Base-by-base conservation (phyloP, 1,140 invertebrate species). In the Phortica variegata region DNA sequence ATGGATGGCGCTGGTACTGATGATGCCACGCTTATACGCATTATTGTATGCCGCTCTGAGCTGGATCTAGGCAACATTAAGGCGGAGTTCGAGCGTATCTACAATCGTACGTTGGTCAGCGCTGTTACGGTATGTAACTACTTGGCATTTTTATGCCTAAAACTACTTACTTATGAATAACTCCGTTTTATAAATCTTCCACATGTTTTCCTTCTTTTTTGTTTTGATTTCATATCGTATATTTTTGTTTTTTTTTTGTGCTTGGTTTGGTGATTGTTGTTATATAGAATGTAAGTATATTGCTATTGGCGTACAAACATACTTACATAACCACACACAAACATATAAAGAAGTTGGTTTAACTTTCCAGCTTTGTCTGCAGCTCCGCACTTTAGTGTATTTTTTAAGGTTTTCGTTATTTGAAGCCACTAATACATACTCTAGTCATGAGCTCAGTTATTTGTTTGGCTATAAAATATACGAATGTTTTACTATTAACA, bases 1-100 rank as follows among this genome's bases (percentile, higher is more conserved):
- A 88, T 91, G 85, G 81, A 84, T 51, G 85, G 87, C 0, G 54
- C 80, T 16, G 87, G 87, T 23, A 90, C 88, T 7, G 81, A 88
- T 69, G 88, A 91, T 61, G 72, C 77, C 12, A 84, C 84, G 2
- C 78, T 91, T 40, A 86, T 90, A 42, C 77, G 89, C 13, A 83
- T 91, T 47, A 76, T 91, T 45, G 86, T 89, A 2, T 83, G 83
- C 54, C 81, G 88, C 46, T 83, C 83, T 31, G 88, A 90, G 79
- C 80, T 86, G 39, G 88, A 90, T 77, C 78, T 90, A 56, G 83
- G 74, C 15, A 79, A 81, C 55, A 86, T 90, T 55, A 87, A 88
- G 73, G 68, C 78, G 32, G 84, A 87, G 54, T 88, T 85, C 73
- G 82, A 87, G 65, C 77, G 81, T 3, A 77, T 84, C 31, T 88